Conservation (phyloP, 1,140 invertebrate species). For the Pomacea maculata region DNA sequence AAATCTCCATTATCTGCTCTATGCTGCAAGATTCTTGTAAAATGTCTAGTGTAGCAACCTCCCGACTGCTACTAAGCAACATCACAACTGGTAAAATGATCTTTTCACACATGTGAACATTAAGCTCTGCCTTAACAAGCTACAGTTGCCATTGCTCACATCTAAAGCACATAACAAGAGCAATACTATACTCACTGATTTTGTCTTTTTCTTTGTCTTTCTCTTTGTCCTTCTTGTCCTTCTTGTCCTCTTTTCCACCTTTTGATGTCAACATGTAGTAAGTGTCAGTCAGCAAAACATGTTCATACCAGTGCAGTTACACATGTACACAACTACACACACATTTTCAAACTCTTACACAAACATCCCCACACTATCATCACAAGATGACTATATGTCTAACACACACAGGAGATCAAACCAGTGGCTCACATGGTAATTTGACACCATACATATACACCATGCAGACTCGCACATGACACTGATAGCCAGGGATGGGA, state of each 20-base stretch:
- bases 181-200: constrained; percentile 48
- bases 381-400: too few species aligned
- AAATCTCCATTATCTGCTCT: too few species aligned
- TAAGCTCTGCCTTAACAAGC: background rate
- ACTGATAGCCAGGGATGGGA: too few species aligned
- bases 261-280: background rate
- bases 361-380: background rate
- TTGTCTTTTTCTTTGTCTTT: constrained; percentile 58
- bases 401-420: too few species aligned
- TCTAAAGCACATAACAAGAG: background rate
- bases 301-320: background rate
- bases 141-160: background rate
- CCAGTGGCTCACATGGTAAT: too few species aligned
- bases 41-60: too few species aligned
- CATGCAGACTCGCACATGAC: too few species aligned
- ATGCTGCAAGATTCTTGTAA: too few species aligned
- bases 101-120: background rate
- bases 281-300: too few species aligned
- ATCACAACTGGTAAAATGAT: background rate
- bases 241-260: constrained; percentile 44
- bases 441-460: too few species aligned
- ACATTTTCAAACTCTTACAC: background rate
- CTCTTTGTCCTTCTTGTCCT: constrained; percentile 53
- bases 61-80: background rate
- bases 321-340: constrained; percentile 1